Conservation (phyloP, 2,797 vertebrate genomes). For the Myotis pilosus region DNA sequence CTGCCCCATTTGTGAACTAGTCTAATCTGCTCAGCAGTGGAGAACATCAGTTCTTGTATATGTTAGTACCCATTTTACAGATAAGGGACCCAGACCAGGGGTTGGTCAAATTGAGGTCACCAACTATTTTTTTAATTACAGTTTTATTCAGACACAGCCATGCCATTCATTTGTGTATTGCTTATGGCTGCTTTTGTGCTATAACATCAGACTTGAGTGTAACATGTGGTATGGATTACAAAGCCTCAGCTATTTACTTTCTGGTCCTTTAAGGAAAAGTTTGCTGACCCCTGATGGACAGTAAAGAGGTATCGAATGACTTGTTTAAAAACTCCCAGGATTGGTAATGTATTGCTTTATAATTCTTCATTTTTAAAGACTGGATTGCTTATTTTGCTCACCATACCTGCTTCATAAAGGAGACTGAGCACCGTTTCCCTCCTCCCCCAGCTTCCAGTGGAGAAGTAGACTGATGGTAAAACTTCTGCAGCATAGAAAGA, state of each 20-base stretch:
- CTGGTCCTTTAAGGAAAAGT: background rate
- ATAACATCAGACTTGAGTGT: background rate
- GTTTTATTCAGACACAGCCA: background rate
- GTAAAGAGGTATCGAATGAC: background rate
- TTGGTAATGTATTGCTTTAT: background rate
- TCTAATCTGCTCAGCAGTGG: background rate
- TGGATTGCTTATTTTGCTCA: background rate
- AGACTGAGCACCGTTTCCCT: background rate
- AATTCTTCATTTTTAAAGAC: background rate
- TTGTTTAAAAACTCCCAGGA: background rate
- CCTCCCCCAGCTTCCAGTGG: background rate
- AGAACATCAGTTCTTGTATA: background rate
- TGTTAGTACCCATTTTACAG: background rate
- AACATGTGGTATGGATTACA: background rate
- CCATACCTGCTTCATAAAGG: background rate
- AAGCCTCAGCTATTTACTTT: background rate
- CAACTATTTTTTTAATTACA: background rate
- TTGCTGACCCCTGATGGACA: background rate
- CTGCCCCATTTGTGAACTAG: background rate
- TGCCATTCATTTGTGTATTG: background rate
- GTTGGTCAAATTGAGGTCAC: background rate
- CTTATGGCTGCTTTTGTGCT: background rate
- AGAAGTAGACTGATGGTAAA: constrained; percentile 35
- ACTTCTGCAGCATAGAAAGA: constrained; percentile 47
- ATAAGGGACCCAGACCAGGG: background rate